phyloP scores from a whole-genome alignment of 2,797 vertebrate species.

The Manis pentadactyla region DNA sequence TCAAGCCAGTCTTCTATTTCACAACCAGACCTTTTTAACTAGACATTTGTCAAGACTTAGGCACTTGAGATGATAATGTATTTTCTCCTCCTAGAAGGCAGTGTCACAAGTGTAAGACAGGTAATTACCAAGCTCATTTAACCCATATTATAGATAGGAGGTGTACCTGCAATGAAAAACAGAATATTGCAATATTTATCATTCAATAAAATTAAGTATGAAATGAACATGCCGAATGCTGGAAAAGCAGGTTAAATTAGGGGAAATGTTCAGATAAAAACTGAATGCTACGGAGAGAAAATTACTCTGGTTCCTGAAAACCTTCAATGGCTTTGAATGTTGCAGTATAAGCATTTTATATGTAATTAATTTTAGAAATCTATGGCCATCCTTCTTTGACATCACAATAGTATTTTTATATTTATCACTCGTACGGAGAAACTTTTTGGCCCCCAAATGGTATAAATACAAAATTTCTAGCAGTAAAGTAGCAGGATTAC shows the following conservation, averaged over 20 bases:
- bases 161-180: not conserved
- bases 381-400: not conserved
- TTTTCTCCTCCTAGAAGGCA: slow-evolving; percentile 1
- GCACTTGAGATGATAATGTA: not conserved
- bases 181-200: not conserved
- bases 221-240: slow-evolving; percentile 30
- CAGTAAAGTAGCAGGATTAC: not conserved
- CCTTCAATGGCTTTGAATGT: not conserved
- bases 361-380: slow-evolving; percentile 12
- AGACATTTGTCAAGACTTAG: not conserved
- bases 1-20: slow-evolving; percentile 8
- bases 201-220: slow-evolving; percentile 27
- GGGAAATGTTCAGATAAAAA: not conserved
- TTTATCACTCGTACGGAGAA: not conserved
- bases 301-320: not conserved
- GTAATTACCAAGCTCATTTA: slow-evolving; percentile 8
- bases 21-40: not conserved
- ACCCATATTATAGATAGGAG: not conserved
- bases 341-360: not conserved
- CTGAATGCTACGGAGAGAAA: not conserved
- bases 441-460: not conserved
- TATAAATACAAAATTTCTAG: not conserved
- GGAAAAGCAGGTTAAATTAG: slow-evolving; percentile 7
- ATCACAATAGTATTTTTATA: not conserved
- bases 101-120: not conserved